A percentile compares a stretch with the other conserved stretches of the same genome.
phyloP scores from a whole-genome alignment of 2,888 invertebrate genomes.

The Lepetodrilus schrolli region DNA sequence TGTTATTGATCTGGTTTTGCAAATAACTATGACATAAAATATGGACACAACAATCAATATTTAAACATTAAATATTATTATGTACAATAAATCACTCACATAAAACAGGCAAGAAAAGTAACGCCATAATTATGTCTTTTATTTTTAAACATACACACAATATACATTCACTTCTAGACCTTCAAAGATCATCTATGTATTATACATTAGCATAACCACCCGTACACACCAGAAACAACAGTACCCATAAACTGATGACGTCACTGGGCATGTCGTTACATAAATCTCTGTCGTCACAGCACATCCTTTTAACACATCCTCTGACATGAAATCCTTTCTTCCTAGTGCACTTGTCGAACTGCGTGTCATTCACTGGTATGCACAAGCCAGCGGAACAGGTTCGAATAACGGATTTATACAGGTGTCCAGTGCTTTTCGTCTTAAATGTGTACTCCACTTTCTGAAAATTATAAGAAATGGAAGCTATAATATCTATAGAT shows the following conservation, averaged over 20 bases:
- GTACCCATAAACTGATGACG: not conserved
- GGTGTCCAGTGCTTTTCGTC: not conserved
- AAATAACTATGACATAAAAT: too few species aligned
- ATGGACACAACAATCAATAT: too few species aligned
- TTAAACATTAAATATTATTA: too few species aligned
- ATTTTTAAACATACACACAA: too few species aligned
- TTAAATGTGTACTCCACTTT: slow-evolving; percentile 20
- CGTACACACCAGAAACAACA: not conserved
- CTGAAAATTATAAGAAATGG: not conserved
- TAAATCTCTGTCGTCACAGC: slow-evolving; percentile 22
- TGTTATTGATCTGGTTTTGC: too few species aligned
- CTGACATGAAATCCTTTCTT: not conserved
- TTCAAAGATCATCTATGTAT: not conserved
- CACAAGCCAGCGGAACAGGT: slow-evolving; percentile 12
- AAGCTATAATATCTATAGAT: too few species aligned
- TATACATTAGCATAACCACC: not conserved
- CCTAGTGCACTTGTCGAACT: not conserved
- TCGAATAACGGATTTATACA: not conserved
- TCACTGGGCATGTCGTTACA: not conserved
- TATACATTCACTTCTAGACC: too few species aligned
- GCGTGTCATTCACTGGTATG: not conserved
- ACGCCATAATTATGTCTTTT: too few species aligned
- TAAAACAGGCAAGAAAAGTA: too few species aligned
- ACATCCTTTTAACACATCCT: slow-evolving; percentile 3
- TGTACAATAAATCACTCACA: too few species aligned